These are phyloP conservation scores for Villa cingulata DNA, from an alignment of 2,888 invertebrate species.

Conservation along the genomic window DNA sequence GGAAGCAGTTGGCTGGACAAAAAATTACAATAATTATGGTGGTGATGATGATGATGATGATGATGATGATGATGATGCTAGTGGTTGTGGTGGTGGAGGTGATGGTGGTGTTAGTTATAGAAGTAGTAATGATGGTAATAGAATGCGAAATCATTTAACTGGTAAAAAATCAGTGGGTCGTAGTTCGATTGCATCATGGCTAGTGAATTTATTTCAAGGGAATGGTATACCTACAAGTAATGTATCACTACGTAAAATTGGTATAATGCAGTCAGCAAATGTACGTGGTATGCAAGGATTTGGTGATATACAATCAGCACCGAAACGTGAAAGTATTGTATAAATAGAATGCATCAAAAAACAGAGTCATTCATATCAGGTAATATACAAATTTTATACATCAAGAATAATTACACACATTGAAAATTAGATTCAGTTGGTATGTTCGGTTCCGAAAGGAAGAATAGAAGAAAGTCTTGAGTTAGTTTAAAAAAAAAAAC, in stretches of 20 bases:
- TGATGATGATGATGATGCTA: conserved; percentile 18
- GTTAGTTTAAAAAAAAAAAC: no score
- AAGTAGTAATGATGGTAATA: conserved; percentile 19
- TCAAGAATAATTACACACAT: no score
- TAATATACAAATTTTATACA: no score
- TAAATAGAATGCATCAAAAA: conserved; percentile 11
- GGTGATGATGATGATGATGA: conserved; percentile 34
- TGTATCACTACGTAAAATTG: conserved; percentile 26
- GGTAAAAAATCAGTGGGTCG: conserved; percentile 47
- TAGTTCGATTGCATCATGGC: conserved; percentile 56
- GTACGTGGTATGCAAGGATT: conserved; percentile 28
- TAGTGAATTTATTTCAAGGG: conserved; percentile 60
- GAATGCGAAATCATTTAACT: conserved; percentile 11
- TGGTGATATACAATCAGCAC: conserved; percentile 26
- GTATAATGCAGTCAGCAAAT: conserved; percentile 28
- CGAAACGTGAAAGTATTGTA: conserved; percentile 36
- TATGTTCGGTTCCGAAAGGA: no score
- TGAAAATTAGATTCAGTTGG: no score
- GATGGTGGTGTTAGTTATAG: conserved; percentile 17
- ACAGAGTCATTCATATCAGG: no score
- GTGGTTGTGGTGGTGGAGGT: conserved; percentile 27
- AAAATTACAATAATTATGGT: conserved; percentile 23
- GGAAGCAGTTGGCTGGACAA: conserved; percentile 44
- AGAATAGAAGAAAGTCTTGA: no score
- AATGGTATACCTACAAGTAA: conserved; percentile 52